Percentiles rank a stretch among this genome's conserved stretches.
These are phyloP conservation scores for Meles meles DNA, from an alignment of 2,113 vertebrate genomes.

Conservation along the genomic window DNA sequence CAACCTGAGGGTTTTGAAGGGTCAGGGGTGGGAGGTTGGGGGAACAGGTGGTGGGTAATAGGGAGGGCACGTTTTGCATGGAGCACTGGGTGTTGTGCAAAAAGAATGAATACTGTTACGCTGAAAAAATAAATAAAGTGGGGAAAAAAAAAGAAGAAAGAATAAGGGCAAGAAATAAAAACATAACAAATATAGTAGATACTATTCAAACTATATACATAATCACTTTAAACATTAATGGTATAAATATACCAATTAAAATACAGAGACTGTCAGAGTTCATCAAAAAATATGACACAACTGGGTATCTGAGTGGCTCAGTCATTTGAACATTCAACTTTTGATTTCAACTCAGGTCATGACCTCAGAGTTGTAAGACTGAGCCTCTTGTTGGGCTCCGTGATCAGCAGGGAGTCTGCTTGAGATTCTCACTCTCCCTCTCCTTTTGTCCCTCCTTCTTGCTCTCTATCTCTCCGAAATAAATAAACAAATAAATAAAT, in stretches of 20 bases:
- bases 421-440: neutral
- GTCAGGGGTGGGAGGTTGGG: too few species aligned
- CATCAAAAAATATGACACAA: neutral
- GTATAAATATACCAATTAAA: neutral
- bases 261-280: neutral
- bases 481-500: neutral
- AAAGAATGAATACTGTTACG: too few species aligned
- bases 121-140: too few species aligned
- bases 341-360: neutral
- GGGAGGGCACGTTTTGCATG: too few species aligned
- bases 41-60: too few species aligned
- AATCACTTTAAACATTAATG: neutral
- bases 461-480: neutral
- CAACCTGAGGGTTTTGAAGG: too few species aligned
- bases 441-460: neutral
- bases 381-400: neutral
- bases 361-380: neutral
- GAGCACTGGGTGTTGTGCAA: too few species aligned
- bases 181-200: neutral
- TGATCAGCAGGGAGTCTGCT: neutral
- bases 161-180: neutral
- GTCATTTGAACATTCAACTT: neutral
- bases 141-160: too few species aligned
- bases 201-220: neutral
- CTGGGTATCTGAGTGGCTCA: neutral